Evolutionary conservation across 2,888 invertebrate species (phyloP).

Genomic region (Glaucopsyche alexis): DNA sequence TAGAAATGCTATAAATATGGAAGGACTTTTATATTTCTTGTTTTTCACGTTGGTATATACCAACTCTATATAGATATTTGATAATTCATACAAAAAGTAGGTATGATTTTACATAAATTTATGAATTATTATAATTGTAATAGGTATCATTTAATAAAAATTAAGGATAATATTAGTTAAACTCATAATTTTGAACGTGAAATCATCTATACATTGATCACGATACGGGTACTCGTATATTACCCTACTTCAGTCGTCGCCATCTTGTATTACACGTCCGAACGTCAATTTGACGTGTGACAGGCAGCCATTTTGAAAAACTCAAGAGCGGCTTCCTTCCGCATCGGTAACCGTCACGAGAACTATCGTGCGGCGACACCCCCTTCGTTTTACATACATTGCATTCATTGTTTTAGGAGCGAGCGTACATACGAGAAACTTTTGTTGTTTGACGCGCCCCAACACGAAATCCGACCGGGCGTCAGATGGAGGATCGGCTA

Average conservation of each 20-base stretch:
- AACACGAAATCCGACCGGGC: constrained; percentile 53
- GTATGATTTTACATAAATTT: too few relatives aligned
- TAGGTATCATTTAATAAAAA: background rate
- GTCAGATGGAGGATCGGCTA: constrained; percentile 50
- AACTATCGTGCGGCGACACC: constrained; percentile 73
- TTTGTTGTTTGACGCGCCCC: constrained; percentile 64
- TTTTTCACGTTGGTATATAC: background rate
- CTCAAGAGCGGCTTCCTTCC: constrained; percentile 77
- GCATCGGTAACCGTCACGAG: constrained; percentile 73
- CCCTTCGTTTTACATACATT: constrained; percentile 74
- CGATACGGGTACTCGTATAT: background rate
- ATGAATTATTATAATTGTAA: too few relatives aligned
- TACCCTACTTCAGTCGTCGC: constrained; percentile 42
- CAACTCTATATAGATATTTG: too few relatives aligned
- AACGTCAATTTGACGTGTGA: constrained; percentile 69
- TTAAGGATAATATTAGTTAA: background rate
- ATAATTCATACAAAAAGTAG: too few relatives aligned
- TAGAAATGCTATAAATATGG: constrained; percentile 11
- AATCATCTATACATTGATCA: background rate
- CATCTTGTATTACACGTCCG: constrained; percentile 70
- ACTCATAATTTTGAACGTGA: background rate
- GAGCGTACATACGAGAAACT: constrained; percentile 65
- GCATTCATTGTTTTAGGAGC: constrained; percentile 75
- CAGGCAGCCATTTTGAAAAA: constrained; percentile 78
- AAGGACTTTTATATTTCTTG: background rate